Percentiles rank a stretch among this genome's conserved stretches.
Evolutionary conservation across 2,113 vertebrate species (phyloP).

Genomic region (Gymnobelideus leadbeateri): DNA sequence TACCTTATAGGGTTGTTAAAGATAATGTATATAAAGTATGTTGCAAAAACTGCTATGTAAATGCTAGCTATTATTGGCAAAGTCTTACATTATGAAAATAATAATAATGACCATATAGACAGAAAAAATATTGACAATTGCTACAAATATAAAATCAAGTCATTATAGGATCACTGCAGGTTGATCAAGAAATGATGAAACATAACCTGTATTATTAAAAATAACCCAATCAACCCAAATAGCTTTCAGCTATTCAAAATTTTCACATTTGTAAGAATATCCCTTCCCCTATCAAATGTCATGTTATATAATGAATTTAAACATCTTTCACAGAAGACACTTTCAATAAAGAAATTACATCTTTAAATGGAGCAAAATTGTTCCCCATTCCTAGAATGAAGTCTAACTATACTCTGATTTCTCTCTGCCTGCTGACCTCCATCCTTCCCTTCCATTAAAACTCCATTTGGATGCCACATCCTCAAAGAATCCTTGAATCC

Average conservation of each 20-base stretch:
- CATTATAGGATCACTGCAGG: not conserved
- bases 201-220: not conserved
- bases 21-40: not conserved
- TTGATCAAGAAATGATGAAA: not conserved
- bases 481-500: not conserved
- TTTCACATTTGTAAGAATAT: not conserved
- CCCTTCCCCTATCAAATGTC: not conserved
- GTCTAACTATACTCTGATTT: not conserved
- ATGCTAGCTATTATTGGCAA: not conserved
- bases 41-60: not conserved
- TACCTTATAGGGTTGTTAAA: not conserved
- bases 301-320: not conserved
- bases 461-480: not conserved
- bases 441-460: not conserved
- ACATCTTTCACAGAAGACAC: not conserved
- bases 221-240: not conserved
- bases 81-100: not conserved
- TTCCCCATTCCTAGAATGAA: not conserved
- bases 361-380: not conserved
- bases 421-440: not conserved
- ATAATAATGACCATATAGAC: not conserved
- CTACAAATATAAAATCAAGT: not conserved
- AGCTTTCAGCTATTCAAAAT: constrained; percentile 1
- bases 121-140: not conserved
- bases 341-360: not conserved